Conservation (phyloP, 2,888 invertebrate species). For the Cerceris ruficornis region DNA sequence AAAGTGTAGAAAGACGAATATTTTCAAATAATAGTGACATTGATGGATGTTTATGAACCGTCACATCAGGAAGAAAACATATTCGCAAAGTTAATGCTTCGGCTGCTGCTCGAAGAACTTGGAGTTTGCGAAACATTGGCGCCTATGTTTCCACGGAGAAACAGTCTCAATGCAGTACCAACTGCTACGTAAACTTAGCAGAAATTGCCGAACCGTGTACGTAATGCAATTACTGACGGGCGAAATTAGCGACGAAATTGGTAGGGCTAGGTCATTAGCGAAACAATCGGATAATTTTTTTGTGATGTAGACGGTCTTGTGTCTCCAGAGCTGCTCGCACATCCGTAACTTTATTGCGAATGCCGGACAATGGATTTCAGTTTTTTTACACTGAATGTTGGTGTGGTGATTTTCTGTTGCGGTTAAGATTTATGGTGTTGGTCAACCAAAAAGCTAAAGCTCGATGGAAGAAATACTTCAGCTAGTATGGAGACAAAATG, state of each 20-base stretch:
- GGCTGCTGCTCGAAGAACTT: not conserved
- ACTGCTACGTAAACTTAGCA: slow-evolving; percentile 45
- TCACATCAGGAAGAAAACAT: no score
- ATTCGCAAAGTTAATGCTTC: no score
- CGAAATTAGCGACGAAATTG: slow-evolving; percentile 54
- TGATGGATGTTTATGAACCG: no score
- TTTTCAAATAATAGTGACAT: no score
- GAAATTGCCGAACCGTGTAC: slow-evolving; percentile 56
- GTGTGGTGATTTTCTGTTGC: not conserved
- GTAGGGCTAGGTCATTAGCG: slow-evolving; percentile 30
- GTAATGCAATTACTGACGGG: slow-evolving; percentile 52
- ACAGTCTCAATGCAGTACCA: slow-evolving; percentile 9
- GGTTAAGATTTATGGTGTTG: no score
- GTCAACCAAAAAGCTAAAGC: no score
- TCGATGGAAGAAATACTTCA: no score
- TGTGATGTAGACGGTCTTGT: not conserved
- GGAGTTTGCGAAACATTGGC: not conserved
- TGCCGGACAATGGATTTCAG: not conserved
- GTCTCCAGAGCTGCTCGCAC: slow-evolving; percentile 20
- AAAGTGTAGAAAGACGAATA: no score
- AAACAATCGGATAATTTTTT: slow-evolving; percentile 34
- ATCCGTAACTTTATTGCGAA: not conserved
- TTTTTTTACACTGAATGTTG: not conserved
- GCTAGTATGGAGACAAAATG: no score
- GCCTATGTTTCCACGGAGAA: not conserved